Evolutionary conservation across 2,797 vertebrate species (phyloP), one percentile per base, ranked within the genome.

Genomic region (Ptychobarbus kaznakovi): DNA sequence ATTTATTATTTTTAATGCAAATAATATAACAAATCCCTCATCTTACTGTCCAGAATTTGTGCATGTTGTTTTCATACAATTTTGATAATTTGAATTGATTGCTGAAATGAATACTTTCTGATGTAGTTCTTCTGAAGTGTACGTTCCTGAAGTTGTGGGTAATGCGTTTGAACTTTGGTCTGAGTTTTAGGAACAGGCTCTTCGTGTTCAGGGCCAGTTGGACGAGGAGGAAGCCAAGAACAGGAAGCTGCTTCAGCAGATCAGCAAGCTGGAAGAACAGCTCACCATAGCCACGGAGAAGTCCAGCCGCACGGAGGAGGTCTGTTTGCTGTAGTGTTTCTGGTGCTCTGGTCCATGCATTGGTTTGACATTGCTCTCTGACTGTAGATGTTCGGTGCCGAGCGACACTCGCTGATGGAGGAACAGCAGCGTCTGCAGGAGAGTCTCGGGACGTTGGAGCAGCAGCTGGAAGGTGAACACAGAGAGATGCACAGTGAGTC

Each of bases 261-360:
- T 97, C 51, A 93, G 95, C 87, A 97, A 95, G 89, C 91, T 99
- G 53, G 97, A 98, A 65, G 97, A 97, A 92, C 96, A 97, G 87
- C 94, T 97, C 38, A 49, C 92, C 53, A 90, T 96, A 77, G 90
- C 96, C 35, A 93, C 96, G 42, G 95, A 97, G 93, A 97, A 94
- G 84, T 89, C 82, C 58, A 88, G 78, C 10, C 58, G 22, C 78
- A 93, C 91, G 38, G 92, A 94, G 1, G 88, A 95, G 94, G 95
- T 96, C 86, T 16, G 85, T 40, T 87, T 15, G 83, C 2, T 22
- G 6, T 56, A 25, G 25, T 13, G 68, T 63, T 46, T 42, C 40
- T 46, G n/a, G 40, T 32, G 18, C 13, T 3, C 56, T 46, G n/a
- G 6, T 66, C 32, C 15, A 1, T 8, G 53, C 20, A 15, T 20